Evolutionary conservation across 1,140 invertebrate species (phyloP), one percentile per base, ranked within the genome.

Genomic region (Nebria ingens): DNA sequence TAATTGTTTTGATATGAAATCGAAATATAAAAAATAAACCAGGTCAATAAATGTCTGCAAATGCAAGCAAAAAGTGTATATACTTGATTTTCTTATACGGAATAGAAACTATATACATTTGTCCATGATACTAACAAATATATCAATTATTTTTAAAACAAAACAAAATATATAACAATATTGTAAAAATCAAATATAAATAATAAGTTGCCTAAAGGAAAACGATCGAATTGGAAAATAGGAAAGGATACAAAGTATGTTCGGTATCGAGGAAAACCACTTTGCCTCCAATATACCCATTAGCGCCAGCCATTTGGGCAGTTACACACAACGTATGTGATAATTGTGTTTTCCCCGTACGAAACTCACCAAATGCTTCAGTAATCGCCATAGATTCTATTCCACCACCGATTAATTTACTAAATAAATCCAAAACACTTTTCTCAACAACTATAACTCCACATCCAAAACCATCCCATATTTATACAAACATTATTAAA

Each of bases 361-460:
- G 71, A 68, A 91, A 92, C 72, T 94, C 91, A 0, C 91, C 91
- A 72, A 93, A 93, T 20, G 89, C 85, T 75, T 93, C 91, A 22
- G 91, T 94, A 52, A 94, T 91, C 1, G 87, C 82, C 73, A 91
- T 91, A 17, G 90, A 91, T 73, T 93, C 91, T 57, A 93, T 80
- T 1, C 91, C 91, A 54, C 91, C 89, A 23, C 77, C 79, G 22
- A 93, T 68, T 22, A 92, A 72, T 68, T 86, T 86, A 65, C 84
- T 87, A 65, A 19, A 76, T 73, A 54, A 34, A 22, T 52, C 49
- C 17, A 34, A 19, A 55, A 40, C 51, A 19, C 2, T 12, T 12
- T 12, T 45, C 19, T 55, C 23, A 21, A 4, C 4, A 45, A 9
- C 9, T 17, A 45, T 11, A 45, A 45, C 40, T 6, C 9, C 15